A percentile compares a stretch with the other conserved stretches of the same genome.
Evolutionary conservation across 2,888 invertebrate genomes (phyloP).

Genomic region (Drosophila hawaiiensis): DNA sequence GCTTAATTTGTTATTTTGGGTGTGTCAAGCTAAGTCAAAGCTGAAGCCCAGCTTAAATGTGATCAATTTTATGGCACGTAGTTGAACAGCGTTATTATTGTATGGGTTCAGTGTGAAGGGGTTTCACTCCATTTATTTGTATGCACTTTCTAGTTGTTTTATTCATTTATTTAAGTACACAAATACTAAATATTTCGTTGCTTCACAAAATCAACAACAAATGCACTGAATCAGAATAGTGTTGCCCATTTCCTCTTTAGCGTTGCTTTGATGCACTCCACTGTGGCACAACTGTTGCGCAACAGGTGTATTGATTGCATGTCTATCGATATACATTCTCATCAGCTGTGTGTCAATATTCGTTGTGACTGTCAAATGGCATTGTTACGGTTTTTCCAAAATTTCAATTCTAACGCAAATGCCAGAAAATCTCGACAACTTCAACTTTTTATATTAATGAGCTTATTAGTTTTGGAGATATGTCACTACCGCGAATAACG

Average conservation of each 20-base stretch:
- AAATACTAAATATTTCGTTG: slow-evolving; percentile 37
- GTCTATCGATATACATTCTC: slow-evolving; percentile 8
- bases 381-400: slow-evolving; percentile 47
- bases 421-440: not conserved
- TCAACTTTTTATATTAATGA: slow-evolving; percentile 13
- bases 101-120: not conserved
- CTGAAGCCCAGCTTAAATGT: slow-evolving; percentile 52
- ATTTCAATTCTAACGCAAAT: not conserved
- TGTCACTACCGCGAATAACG: slow-evolving; percentile 86
- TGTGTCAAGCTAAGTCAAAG: slow-evolving; percentile 48
- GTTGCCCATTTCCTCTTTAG: slow-evolving; percentile 35
- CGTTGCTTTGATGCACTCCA: slow-evolving; percentile 14
- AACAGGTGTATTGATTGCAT: slow-evolving; percentile 9
- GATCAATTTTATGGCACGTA: not conserved
- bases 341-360: slow-evolving; percentile 31
- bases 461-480: slow-evolving; percentile 23
- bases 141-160: not conserved
- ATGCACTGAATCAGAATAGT: slow-evolving; percentile 49
- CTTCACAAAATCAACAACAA: slow-evolving; percentile 62
- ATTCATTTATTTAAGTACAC: slow-evolving; percentile 53
- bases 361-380: slow-evolving; percentile 23
- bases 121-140: not conserved
- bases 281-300: slow-evolving; percentile 37
- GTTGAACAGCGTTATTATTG: not conserved
- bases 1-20: slow-evolving; percentile 70